Evolutionary conservation across 2,888 invertebrate genomes (phyloP), one percentile per base, ranked within the genome.

Genomic region (Mythimna albipuncta): DNA sequence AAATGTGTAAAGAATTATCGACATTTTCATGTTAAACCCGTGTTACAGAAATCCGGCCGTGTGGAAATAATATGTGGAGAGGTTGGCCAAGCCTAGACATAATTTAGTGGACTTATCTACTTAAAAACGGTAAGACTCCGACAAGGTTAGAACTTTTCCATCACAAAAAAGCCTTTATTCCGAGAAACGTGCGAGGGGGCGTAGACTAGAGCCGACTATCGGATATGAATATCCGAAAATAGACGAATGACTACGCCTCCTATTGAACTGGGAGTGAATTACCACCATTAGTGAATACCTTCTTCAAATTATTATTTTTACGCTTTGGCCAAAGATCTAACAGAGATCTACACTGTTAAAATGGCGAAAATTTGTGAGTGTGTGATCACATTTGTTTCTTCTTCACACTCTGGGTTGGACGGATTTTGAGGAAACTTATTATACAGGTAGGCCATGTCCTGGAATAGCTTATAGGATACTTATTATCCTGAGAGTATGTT

Each of bases 111-210:
- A 47, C 44, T 44, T 13, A 44, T 16, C 35, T 11, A 2, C 13
- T 16, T 38, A 54, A 63, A 44, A 47, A 5, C 16, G 47, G 16
- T 38, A 5, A 11, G 35, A 21, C n/a, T 9, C 38, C 7, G 26
- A 16, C 6, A 13, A 21, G 52, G 13, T 32, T 52, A 69, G 2
- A n/a, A 61, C 21, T 61, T 21, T 41, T 74, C 2, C 19, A 19
- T 19, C 11, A 32, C 54, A 75, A 75, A 47, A 74, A 73, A 64
- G 50, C 6, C 16, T 50, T 50, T 32, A 61, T 64, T 19, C 21
- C 26, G 1, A 50, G 0, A 10, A 76, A 19, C 32, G 13, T 26
- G 57, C 4, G 35, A 26, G 47, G n/a, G 47, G 50, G 32, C 65
- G 57, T 64, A 50, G 26, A 32, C 38, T 55, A 26, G 32, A 4